Percentiles rank a stretch among this genome's conserved stretches.
These are phyloP conservation scores for Stegophylla sp. DNA, from an alignment of 2,888 invertebrate species.

Conservation along the genomic window DNA sequence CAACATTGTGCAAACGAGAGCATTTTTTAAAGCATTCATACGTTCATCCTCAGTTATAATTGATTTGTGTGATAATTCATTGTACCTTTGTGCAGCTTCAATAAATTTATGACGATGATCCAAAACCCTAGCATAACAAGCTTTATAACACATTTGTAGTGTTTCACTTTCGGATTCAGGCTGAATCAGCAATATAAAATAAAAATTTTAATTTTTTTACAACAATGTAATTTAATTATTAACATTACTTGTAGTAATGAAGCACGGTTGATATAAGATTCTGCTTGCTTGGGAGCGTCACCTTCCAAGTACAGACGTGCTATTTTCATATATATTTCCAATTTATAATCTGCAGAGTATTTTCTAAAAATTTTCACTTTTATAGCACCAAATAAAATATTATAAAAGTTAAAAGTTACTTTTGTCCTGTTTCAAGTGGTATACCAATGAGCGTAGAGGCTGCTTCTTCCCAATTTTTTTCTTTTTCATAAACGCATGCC, in stretches of 20 bases:
- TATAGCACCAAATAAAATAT: neutral
- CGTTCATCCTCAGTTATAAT: conserved; percentile 93
- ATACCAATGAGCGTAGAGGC: conserved; percentile 95
- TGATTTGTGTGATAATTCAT: conserved; percentile 88
- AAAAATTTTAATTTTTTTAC: neutral
- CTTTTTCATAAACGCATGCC: conserved; percentile 92
- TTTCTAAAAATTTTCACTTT: conserved; percentile 71
- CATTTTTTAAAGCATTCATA: conserved; percentile 91
- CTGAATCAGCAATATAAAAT: conserved; percentile 67
- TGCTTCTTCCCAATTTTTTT: conserved; percentile 93
- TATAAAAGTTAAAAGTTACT: conserved; percentile 68
- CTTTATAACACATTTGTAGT: conserved; percentile 95
- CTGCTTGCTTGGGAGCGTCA: conserved; percentile 95
- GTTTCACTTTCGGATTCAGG: conserved; percentile 93
- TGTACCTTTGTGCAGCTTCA: conserved; percentile 83
- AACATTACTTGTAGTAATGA: conserved; percentile 75
- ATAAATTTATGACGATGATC: conserved; percentile 93
- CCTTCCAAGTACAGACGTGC: conserved; percentile 93
- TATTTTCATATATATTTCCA: conserved; percentile 96
- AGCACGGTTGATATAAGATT: conserved; percentile 94
- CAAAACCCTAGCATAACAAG: conserved; percentile 94
- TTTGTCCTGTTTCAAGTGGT: conserved; percentile 96
- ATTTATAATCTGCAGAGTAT: conserved; percentile 94
- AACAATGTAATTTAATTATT: neutral
- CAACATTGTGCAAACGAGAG: conserved; percentile 95